These are phyloP conservation scores for Hypena proboscidalis DNA, from an alignment of 2,888 invertebrate species.

Conservation along the genomic window DNA sequence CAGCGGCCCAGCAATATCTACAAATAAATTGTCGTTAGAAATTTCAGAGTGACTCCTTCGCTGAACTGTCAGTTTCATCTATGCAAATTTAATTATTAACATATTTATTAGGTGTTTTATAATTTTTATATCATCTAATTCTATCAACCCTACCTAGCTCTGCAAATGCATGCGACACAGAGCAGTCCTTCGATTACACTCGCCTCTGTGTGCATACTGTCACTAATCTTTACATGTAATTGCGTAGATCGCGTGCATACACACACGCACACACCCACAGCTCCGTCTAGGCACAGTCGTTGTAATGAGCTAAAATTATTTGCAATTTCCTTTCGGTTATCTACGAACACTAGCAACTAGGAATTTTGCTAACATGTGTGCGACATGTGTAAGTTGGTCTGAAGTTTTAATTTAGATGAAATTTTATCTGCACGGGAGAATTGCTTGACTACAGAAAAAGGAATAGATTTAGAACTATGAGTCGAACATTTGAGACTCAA, in stretches of 20 bases:
- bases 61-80: no score
- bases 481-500: no score
- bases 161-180: conserved; percentile 49
- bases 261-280: conserved; percentile 36
- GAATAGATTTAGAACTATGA: no score
- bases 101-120: no score
- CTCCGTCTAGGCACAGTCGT: conserved; percentile 50
- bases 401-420: conserved; percentile 28
- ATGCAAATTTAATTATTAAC: no score
- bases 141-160: conserved; percentile 35
- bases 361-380: conserved; percentile 37
- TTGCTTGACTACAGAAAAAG: background rate
- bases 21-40: no score
- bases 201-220: conserved; percentile 52
- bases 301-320: conserved; percentile 63
- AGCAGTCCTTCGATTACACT: conserved; percentile 60
- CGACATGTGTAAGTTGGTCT: conserved; percentile 23
- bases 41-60: no score
- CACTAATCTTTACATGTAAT: conserved; percentile 52
- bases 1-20: no score
- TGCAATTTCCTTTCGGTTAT: conserved; percentile 62
- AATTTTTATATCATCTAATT: no score
- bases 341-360: conserved; percentile 33
- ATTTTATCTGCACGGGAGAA: conserved; percentile 10
- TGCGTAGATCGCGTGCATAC: conserved; percentile 49